These are phyloP conservation scores for Astatoreochromis straeleni DNA, from an alignment of 2,113 vertebrate species.

Conservation along the genomic window DNA sequence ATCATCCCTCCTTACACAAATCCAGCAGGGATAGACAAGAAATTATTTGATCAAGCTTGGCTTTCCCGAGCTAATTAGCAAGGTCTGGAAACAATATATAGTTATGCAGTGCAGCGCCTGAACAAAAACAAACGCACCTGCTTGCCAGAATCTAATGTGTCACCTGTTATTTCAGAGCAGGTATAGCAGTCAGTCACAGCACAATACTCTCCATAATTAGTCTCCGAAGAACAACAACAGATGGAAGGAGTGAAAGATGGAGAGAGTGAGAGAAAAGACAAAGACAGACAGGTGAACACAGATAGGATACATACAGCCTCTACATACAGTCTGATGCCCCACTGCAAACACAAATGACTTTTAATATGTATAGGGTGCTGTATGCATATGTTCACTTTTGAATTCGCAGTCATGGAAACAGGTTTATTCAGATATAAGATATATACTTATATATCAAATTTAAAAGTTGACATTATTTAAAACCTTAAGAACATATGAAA, in stretches of 20 bases:
- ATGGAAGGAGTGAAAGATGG: constrained; percentile 30
- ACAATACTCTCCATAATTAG: constrained; percentile 65
- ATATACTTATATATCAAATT: background rate
- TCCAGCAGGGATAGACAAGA: constrained; percentile 1
- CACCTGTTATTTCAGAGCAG: constrained; percentile 55
- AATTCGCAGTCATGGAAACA: background rate
- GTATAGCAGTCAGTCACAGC: constrained; percentile 66
- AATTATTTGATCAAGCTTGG: constrained; percentile 49
- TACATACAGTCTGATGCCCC: background rate
- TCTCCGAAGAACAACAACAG: constrained; percentile 65
- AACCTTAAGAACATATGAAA: background rate
- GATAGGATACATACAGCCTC: background rate
- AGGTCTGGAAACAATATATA: constrained; percentile 26
- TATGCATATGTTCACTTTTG: background rate
- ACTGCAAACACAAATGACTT: constrained; percentile 22
- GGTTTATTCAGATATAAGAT: background rate
- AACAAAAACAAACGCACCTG: constrained; percentile 59
- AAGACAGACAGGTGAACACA: background rate
- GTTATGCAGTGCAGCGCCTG: constrained; percentile 15
- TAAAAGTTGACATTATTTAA: background rate
- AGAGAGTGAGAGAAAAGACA: background rate
- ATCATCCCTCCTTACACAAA: background rate
- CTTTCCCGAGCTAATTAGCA: constrained; percentile 44
- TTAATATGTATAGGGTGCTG: background rate
- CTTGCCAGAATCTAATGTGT: constrained; percentile 42